These are phyloP conservation scores for Thinocorus orbignyianus DNA, from an alignment of 2,113 vertebrate species.

Conservation along the genomic window DNA sequence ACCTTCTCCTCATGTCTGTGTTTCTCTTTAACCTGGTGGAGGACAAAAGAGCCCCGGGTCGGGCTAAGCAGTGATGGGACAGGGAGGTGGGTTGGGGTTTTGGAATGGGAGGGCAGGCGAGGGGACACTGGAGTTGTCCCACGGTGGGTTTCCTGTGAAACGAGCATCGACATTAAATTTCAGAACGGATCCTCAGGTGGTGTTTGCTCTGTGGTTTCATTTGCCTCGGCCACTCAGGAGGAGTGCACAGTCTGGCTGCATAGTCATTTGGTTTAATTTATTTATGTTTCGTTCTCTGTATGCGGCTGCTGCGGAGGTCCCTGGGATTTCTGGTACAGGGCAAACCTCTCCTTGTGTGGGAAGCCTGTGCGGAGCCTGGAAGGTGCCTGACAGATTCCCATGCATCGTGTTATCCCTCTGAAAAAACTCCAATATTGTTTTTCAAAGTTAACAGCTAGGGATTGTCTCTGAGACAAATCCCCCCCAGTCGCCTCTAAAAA, in stretches of 20 bases:
- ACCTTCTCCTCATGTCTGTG: accelerated
- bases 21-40: accelerated
- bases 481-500: accelerated
- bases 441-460: background rate
- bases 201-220: accelerated
- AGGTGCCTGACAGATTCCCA: background rate
- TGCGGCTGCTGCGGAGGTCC: accelerated
- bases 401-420: accelerated
- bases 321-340: background rate
- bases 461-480: background rate
- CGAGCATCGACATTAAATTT: background rate
- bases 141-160: background rate
- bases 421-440: background rate
- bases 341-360: background rate
- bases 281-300: background rate
- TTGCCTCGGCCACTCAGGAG: background rate
- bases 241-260: background rate
- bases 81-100: background rate
- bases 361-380: background rate
- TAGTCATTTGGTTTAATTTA: background rate
- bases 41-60: no score
- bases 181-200: background rate
- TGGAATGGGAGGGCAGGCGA: background rate
- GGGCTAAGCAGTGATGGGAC: background rate
- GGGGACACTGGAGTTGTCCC: accelerated